These are phyloP conservation scores for Dexiosoma caninum DNA, from an alignment of 2,888 invertebrate genomes.

Conservation along the genomic window DNA sequence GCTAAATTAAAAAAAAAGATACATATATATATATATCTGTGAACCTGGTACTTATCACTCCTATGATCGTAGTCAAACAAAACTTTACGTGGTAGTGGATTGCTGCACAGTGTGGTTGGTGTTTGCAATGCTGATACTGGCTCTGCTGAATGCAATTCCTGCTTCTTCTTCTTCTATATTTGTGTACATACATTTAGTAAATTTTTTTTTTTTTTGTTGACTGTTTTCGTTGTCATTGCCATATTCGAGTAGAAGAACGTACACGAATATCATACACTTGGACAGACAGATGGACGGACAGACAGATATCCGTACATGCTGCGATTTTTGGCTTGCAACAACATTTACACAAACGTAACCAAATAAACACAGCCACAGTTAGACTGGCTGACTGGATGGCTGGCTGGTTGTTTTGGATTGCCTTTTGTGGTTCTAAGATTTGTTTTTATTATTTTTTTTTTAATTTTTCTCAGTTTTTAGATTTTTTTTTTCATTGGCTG, in stretches of 20 bases:
- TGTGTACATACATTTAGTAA: too few relatives aligned
- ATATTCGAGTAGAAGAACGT: conserved; percentile 24
- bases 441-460: conserved; percentile 22
- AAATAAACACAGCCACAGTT: conserved; percentile 34
- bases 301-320: conserved; percentile 44
- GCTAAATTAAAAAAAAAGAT: conserved; percentile 68
- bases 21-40: conserved; percentile 71
- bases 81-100: conserved; percentile 27
- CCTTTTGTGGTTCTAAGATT: conserved; percentile 34
- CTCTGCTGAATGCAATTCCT: conserved; percentile 68
- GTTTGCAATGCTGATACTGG: conserved; percentile 30
- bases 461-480: conserved; percentile 21
- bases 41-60: conserved; percentile 75
- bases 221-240: conserved; percentile 57
- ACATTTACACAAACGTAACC: conserved; percentile 28
- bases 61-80: conserved; percentile 64
- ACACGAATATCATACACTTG: conserved; percentile 33
- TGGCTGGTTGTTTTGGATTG: conserved; percentile 30
- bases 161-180: neutral
- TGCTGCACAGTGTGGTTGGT: conserved; percentile 9
- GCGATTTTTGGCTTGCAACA: conserved; percentile 66
- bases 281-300: conserved; percentile 19
- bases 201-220: conserved; percentile 11
- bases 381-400: conserved; percentile 34
- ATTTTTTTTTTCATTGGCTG: conserved; percentile 5